phyloP scores from a whole-genome alignment of 2,113 vertebrate genomes.

The Clarias macrocephalus region DNA sequence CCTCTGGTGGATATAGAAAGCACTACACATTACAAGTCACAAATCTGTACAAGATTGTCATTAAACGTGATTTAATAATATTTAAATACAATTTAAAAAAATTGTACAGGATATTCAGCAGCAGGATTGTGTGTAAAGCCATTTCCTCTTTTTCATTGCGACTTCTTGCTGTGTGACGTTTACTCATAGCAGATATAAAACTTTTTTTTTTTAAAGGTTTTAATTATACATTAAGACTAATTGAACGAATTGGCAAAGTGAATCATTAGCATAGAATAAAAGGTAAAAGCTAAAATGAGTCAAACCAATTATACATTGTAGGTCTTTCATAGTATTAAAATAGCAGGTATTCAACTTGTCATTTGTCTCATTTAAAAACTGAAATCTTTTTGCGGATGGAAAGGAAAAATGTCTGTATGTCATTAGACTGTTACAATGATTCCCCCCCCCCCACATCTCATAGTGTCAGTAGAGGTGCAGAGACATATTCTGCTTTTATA shows the following conservation, averaged over 20 bases:
- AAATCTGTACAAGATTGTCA: neutral
- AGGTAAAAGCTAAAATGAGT: neutral
- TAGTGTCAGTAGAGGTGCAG: neutral
- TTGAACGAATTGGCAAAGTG: slow-evolving; percentile 1
- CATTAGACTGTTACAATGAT: neutral
- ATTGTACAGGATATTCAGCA: neutral
- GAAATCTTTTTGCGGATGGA: neutral
- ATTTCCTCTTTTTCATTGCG: neutral
- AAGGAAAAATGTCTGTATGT: neutral
- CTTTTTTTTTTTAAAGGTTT: neutral
- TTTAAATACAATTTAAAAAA: neutral
- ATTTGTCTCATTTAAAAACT: neutral
- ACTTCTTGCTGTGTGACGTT: neutral
- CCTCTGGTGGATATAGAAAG: neutral
- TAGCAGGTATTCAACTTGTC: neutral
- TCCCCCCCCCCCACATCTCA: neutral
- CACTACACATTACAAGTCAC: neutral
- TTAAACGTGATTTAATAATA: neutral
- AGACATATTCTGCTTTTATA: neutral
- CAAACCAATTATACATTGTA: neutral
- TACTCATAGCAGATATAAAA: neutral
- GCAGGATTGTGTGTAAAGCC: too few relatives aligned
- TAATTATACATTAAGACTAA: neutral
- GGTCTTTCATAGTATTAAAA: neutral
- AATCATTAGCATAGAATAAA: neutral